A percentile compares a stretch with the other conserved stretches of the same genome.
Evolutionary conservation across 1,140 invertebrate genomes (phyloP).

Genomic region (Hylyphantes graminicola): DNA sequence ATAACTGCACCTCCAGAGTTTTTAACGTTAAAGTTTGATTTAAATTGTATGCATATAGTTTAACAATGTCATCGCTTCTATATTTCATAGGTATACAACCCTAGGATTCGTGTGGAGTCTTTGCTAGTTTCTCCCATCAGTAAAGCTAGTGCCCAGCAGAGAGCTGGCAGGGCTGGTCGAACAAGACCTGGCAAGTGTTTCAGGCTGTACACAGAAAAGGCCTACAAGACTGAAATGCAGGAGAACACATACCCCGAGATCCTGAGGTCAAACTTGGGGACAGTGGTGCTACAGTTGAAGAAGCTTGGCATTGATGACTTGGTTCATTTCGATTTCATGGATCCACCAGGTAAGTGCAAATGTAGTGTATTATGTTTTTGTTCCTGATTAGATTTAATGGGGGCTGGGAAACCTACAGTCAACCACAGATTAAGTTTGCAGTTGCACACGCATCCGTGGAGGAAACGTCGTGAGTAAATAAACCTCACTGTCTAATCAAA

Average conservation of each 20-base stretch:
- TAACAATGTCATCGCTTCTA: background rate
- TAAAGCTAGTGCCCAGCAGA: constrained; percentile 99
- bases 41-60: too few relatives aligned
- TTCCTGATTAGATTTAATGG: background rate
- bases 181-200: constrained; percentile 99
- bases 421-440: too few relatives aligned
- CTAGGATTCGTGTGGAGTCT: constrained; percentile 96
- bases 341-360: constrained; percentile 81
- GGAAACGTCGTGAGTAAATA: too few relatives aligned
- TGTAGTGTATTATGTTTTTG: background rate
- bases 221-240: constrained; percentile 99
- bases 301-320: constrained; percentile 99
- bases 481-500: too few relatives aligned
- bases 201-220: constrained; percentile 97
- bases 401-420: too few relatives aligned
- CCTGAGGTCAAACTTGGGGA: constrained; percentile 93
- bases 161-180: constrained; percentile 95
- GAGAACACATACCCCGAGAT: constrained; percentile 99
- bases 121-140: constrained; percentile 97
- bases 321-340: constrained; percentile 99
- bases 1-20: too few relatives aligned
- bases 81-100: constrained; percentile 86
- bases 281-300: constrained; percentile 97
- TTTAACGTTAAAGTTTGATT: too few relatives aligned
- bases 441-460: too few relatives aligned